A percentile compares a stretch with the other conserved stretches of the same genome.
These are phyloP conservation scores for Pachyuromys duprasi DNA, from an alignment of 2,797 vertebrate genomes.

Conservation along the genomic window DNA sequence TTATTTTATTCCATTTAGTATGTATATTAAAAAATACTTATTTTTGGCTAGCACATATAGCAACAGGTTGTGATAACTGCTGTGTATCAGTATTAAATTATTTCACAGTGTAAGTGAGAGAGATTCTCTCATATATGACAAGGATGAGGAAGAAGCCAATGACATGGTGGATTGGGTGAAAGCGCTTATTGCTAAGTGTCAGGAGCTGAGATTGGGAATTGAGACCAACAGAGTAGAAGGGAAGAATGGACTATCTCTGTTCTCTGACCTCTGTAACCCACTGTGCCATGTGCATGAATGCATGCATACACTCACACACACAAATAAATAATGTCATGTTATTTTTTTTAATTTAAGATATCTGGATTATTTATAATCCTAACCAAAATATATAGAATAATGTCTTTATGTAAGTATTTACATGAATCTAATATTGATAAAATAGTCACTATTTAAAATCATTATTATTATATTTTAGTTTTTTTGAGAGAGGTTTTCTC, in stretches of 20 bases:
- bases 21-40: background rate
- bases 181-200: background rate
- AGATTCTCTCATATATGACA: background rate
- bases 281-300: too few species aligned
- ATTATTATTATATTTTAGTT: too few species aligned
- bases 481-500: too few species aligned
- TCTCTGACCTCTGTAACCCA: background rate
- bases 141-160: background rate
- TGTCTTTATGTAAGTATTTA: background rate
- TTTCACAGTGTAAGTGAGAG: background rate
- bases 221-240: background rate
- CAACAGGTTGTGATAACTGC: background rate
- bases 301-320: background rate
- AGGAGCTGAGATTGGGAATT: background rate
- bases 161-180: background rate
- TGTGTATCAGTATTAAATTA: background rate
- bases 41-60: background rate
- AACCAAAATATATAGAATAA: background rate
- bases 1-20: background rate
- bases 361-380: background rate
- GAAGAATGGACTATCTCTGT: background rate
- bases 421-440: background rate
- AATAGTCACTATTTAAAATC: background rate
- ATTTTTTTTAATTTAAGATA: background rate
- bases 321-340: background rate